Percentiles rank a stretch among this genome's conserved stretches.
Conservation (phyloP, 2,113 vertebrate species). For the Raphicerus campestris region DNA sequence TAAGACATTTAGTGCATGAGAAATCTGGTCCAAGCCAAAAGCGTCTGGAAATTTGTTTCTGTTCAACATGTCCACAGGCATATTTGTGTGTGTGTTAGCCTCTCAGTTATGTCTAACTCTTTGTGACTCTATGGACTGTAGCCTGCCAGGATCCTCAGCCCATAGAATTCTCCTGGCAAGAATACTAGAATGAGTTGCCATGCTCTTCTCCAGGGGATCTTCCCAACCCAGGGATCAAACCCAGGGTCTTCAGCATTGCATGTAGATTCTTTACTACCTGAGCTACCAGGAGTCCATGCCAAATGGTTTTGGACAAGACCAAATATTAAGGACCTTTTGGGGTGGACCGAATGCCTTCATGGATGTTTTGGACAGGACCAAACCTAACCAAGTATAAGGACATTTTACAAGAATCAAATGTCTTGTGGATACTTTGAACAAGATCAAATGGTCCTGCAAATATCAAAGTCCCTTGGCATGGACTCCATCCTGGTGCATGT, state of each 20-base stretch:
- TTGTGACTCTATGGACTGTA: not conserved
- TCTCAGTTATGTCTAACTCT: not conserved
- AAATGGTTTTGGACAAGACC: not conserved
- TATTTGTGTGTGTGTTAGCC: not conserved
- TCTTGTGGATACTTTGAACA: not conserved
- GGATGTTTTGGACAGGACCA: not conserved
- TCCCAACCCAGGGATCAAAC: not conserved
- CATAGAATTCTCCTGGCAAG: not conserved
- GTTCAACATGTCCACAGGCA: not conserved
- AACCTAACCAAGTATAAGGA: not conserved
- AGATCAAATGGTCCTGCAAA: not conserved
- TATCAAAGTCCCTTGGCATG: not conserved
- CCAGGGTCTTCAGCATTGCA: not conserved
- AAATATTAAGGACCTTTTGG: not conserved
- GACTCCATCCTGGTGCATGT: not conserved
- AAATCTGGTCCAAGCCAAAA: not conserved
- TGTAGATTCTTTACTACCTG: not conserved
- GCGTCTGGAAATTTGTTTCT: not conserved
- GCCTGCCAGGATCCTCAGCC: not conserved
- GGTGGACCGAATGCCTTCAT: not conserved
- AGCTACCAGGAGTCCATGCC: not conserved
- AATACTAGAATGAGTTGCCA: not conserved
- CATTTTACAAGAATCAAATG: not conserved
- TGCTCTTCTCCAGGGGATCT: not conserved
- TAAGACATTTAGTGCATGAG: not conserved